Evolutionary conservation across 35 echinoderm and acorn worm species (phyloP), one percentile per base, ranked within the genome.

Genomic region (Ophiothrix spiculata): DNA sequence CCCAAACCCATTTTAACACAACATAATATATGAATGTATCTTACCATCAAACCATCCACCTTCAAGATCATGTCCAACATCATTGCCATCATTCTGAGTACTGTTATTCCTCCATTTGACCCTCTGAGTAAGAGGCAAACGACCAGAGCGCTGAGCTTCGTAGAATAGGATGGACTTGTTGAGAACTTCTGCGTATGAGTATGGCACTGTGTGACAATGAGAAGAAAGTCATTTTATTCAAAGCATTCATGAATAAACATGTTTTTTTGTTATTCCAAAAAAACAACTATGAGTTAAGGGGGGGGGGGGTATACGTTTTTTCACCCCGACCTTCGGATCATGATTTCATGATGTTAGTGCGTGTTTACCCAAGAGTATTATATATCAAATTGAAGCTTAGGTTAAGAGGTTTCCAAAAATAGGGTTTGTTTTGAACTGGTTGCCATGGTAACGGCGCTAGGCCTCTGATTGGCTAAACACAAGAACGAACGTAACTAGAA

Each of bases 1-100:
- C n/a, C n/a, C n/a, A n/a, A n/a, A n/a, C n/a, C n/a, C n/a, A n/a
- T n/a, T 37, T 6, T 37, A 77, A 8, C n/a, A n/a, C n/a, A n/a
- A n/a, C n/a, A n/a, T n/a, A n/a, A n/a, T n/a, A n/a, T n/a, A n/a
- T n/a, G n/a, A 12, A 56, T 86, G 17, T 54, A 69, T 69, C 85
- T 40, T 83, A 90, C 92, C 92, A 78, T 94, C 92, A 79, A 86
- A 94, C 92, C 92, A 94, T 39, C 92, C 92, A 0, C 92, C 92
- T 28, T 87, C 86, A 37, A 94, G 35, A 76, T 90, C 87, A 28
- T 86, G 77, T 1, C 83, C 87, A 23, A 86, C 78, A 16, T 56
- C 11, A 16, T 83, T 83, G 25, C 0, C 8, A 63, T 94, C 92
- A 33, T 36, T 45, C 1, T 83, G 21, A 36, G 87, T 83, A 35